These are phyloP conservation scores for Cyclargus thomasi DNA, from an alignment of 1,140 invertebrate genomes.

Conservation along the genomic window DNA sequence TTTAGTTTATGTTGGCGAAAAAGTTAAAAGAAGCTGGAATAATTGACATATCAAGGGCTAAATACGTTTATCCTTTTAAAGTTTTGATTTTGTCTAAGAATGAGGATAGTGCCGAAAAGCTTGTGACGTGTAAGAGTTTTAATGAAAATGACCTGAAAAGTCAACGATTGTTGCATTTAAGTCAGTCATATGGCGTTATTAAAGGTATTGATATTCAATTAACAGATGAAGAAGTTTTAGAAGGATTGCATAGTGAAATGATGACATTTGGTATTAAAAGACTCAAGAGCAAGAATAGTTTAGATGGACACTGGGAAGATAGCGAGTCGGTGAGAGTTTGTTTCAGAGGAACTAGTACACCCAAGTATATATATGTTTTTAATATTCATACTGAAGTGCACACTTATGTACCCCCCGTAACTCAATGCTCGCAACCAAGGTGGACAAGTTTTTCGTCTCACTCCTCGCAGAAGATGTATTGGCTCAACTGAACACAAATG, in stretches of 20 bases:
- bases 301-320: constrained; percentile 19
- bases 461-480: too few species aligned
- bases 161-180: constrained; percentile 20
- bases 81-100: constrained; percentile 22
- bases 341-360: constrained; percentile 27
- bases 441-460: too few species aligned
- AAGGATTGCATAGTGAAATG: constrained; percentile 13
- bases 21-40: constrained; percentile 22
- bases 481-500: too few species aligned
- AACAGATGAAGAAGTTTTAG: constrained; percentile 20
- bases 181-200: constrained; percentile 24
- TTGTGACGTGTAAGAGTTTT: constrained; percentile 19
- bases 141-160: constrained; percentile 19
- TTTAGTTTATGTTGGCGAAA: constrained; percentile 26
- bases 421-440: constrained; percentile 38
- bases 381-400: constrained; percentile 27
- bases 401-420: constrained; percentile 33
- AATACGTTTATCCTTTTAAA: constrained; percentile 26
- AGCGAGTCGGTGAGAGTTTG: constrained; percentile 26
- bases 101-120: constrained; percentile 18
- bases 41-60: constrained; percentile 16
- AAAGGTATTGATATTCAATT: constrained; percentile 22
- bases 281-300: constrained; percentile 24
- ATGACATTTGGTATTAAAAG: constrained; percentile 24
- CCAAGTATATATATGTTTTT: constrained; percentile 22